Percentiles rank a stretch among this genome's conserved stretches.
phyloP scores from a whole-genome alignment of 2,888 invertebrate genomes.

The Biston stratarius region DNA sequence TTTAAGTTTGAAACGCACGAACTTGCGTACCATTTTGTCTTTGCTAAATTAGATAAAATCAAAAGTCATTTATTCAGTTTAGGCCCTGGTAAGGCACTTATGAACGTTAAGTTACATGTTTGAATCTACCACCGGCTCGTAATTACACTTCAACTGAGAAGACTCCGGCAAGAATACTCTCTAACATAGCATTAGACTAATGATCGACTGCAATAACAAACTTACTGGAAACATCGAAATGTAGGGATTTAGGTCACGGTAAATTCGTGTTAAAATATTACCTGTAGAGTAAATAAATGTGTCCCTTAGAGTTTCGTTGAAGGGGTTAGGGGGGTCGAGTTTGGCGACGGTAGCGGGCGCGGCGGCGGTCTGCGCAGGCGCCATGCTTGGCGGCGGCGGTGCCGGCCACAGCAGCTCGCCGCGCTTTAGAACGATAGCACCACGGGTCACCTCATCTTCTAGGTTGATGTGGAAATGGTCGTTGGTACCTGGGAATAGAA shows the following conservation, averaged over 20 bases:
- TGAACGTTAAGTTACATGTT: too few relatives aligned
- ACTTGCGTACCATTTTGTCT: too few relatives aligned
- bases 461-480: conserved; percentile 93
- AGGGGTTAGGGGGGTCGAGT: conserved; percentile 87
- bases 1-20: too few relatives aligned
- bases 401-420: conserved; percentile 93
- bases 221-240: too few relatives aligned
- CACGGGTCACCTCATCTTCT: conserved; percentile 94
- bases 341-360: conserved; percentile 72
- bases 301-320: conserved; percentile 89
- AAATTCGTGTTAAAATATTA: conserved; percentile 54
- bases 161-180: too few relatives aligned
- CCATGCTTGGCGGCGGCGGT: conserved; percentile 86
- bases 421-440: conserved; percentile 91
- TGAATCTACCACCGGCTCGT: too few relatives aligned
- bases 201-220: too few relatives aligned
- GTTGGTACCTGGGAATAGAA: conserved; percentile 85
- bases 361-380: conserved; percentile 82
- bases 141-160: too few relatives aligned
- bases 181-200: too few relatives aligned
- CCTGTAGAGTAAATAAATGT: conserved; percentile 90
- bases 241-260: not conserved
- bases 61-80: too few relatives aligned
- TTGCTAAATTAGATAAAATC: too few relatives aligned
- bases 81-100: too few relatives aligned